Evolutionary conservation across 37 sponge, comb jelly and placozoan genomes (phyloP).

Genomic region (Diacarnus erythraeanus): DNA sequence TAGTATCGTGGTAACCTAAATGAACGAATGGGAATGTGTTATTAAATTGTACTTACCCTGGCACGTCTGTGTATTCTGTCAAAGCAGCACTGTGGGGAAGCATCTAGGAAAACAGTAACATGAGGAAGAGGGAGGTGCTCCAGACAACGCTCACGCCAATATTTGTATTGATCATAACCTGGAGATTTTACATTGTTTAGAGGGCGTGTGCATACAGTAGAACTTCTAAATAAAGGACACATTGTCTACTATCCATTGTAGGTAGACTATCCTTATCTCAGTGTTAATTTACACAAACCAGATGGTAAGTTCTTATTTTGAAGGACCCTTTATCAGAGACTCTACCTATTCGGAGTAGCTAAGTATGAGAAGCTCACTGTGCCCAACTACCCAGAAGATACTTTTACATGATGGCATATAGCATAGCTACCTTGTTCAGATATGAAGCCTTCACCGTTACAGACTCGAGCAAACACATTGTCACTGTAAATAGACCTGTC

Average conservation of each 20-base stretch:
- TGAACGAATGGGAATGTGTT: not conserved
- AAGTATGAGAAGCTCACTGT: no score
- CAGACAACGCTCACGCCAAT: slow-evolving; percentile 43
- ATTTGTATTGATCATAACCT: slow-evolving; percentile 68
- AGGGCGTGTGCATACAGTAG: no score
- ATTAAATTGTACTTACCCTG: slow-evolving; percentile 55
- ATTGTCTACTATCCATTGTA: no score
- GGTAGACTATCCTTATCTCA: no score
- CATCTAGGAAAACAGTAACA: slow-evolving; percentile 64
- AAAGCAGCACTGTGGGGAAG: slow-evolving; percentile 69
- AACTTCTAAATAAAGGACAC: no score
- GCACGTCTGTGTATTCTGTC: slow-evolving; percentile 73
- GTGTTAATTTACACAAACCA: no score
- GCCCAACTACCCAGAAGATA: no score
- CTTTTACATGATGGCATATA: no score
- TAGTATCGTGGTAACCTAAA: slow-evolving; percentile 26
- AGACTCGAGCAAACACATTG: slow-evolving; percentile 87
- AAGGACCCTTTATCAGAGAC: no score
- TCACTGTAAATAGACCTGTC: slow-evolving; percentile 92
- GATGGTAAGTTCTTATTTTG: no score
- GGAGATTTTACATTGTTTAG: no score
- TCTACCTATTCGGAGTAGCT: no score
- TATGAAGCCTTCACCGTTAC: slow-evolving; percentile 75
- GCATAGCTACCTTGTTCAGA: slow-evolving; percentile 54
- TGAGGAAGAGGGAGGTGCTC: slow-evolving; percentile 67